Base-by-base conservation (phyloP, 1,140 invertebrate species). In the Bombus sibiricus region DNA sequence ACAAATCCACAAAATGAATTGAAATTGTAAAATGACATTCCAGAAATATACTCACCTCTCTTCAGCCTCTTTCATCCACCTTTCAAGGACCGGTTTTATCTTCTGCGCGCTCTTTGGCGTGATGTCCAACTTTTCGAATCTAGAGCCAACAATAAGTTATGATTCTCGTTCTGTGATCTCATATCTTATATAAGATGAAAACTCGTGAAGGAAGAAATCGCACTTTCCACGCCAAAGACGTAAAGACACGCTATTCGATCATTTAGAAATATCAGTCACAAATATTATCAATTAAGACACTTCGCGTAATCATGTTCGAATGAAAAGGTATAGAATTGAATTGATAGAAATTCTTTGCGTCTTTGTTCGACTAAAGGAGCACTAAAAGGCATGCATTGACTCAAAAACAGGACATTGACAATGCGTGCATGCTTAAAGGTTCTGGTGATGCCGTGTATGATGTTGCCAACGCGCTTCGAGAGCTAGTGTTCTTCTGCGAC, bases 81-180 rank as follows among this genome's bases (percentile, higher is more conserved):
- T 97, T 95, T 99, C 99, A 93, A 99, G 96, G 87, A 99, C 99
- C 89, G 99, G 99, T 96, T 99, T 99, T 93, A 99, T 99, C 97
- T 99, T 99, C 96, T 99, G 98, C 89, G 99, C 99, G 96, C 98
- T 99, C 96, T 99, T 99, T 94, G 99, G 99, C 93, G 99, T 99
- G 93, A 99, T 99, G 96, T 99, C 99, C 95, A 99, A 96, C 96
- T 99, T 99, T 96, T 99, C 99, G 97, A 99, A 99, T 97, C 99
- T 99, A 95, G 94, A 95, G 95, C 81, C 86, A 92, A 89, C 77
- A 89, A 91, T 41, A 90, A 80, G 53, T 86, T 75, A 87, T 88
- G 85, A 83, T 90, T 79, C 79, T 47, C 78, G 75, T 72, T 69
- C 77, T 39, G 5, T 15, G 13, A 22, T 59, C 13, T 32, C 32